Percentiles rank a stretch among this genome's conserved stretches.
Conservation (phyloP, 2,888 invertebrate species). For the Sceliomorpha sp. region DNA sequence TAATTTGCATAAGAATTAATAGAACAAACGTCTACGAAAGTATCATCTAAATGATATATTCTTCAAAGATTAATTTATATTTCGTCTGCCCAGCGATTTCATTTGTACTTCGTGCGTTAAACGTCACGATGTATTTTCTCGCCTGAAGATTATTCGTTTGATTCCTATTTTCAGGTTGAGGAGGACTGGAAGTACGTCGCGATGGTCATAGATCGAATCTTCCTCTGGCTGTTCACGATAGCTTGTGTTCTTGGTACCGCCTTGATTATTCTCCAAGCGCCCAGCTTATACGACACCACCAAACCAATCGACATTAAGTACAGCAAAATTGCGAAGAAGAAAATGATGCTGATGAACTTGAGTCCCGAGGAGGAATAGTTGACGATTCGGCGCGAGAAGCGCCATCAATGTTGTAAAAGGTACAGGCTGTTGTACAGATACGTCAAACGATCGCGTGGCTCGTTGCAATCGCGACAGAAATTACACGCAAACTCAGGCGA, state of each 20-base stretch:
- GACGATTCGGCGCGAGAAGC: slow-evolving; percentile 68
- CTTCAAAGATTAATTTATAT: no score
- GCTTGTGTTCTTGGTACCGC: slow-evolving; percentile 95
- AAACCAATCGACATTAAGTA: slow-evolving; percentile 94
- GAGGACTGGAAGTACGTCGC: slow-evolving; percentile 99
- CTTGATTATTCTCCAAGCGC: slow-evolving; percentile 93
- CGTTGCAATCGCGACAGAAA: slow-evolving; percentile 2
- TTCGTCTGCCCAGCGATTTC: no score
- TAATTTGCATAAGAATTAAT: no score
- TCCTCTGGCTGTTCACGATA: slow-evolving; percentile 96
- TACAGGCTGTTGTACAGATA: slow-evolving; percentile 49
- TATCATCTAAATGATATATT: no score
- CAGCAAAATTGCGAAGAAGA: slow-evolving; percentile 95
- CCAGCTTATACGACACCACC: slow-evolving; percentile 94
- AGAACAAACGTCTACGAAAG: no score
- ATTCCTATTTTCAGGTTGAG: slow-evolving; percentile 86
- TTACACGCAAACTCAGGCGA: slow-evolving; percentile 40
- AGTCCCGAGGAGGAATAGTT: slow-evolving; percentile 85
- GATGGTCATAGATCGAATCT: slow-evolving; percentile 97
- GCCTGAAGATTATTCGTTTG: background rate
- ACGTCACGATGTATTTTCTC: no score
- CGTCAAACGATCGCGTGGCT: slow-evolving; percentile 11
- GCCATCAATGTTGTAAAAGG: slow-evolving; percentile 32
- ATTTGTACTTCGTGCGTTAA: no score
- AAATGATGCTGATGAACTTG: slow-evolving; percentile 93